Evolutionary conservation across 1,140 invertebrate genomes (phyloP).

Genomic region (Achroia grisella): DNA sequence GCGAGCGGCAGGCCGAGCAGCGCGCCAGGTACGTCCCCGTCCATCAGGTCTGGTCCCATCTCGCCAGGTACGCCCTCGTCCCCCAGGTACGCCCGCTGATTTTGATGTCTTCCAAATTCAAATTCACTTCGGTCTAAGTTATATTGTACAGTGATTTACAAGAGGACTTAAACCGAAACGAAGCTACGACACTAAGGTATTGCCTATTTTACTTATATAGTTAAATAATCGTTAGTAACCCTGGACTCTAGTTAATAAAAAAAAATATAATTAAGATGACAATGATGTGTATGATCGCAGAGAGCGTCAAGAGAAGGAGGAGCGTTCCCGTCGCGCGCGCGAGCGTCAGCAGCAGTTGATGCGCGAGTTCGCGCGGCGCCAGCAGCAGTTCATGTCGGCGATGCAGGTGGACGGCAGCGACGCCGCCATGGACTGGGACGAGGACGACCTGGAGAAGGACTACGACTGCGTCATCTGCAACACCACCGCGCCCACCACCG

Average conservation of each 20-base stretch:
- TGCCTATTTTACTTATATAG: too few relatives aligned
- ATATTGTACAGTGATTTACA: too few relatives aligned
- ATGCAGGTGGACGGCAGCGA: conserved; percentile 76
- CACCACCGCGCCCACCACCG: conserved; percentile 88
- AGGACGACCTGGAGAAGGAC: conserved; percentile 80
- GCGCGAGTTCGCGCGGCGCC: conserved; percentile 92
- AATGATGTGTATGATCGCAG: conserved; percentile 27
- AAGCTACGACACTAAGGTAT: too few relatives aligned
- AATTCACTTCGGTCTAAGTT: too few relatives aligned
- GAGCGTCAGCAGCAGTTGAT: conserved; percentile 94
- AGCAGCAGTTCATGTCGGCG: conserved; percentile 92
- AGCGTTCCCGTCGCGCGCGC: conserved; percentile 86
- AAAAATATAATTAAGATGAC: too few relatives aligned
- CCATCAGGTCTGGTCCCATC: too few relatives aligned
- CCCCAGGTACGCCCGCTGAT: too few relatives aligned
- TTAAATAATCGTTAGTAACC: too few relatives aligned
- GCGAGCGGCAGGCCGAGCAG: conserved; percentile 84
- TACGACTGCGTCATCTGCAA: conserved; percentile 98
- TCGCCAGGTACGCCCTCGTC: too few relatives aligned
- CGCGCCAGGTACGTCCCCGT: conserved; percentile 73
- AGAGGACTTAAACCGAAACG: too few relatives aligned
- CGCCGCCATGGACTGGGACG: conserved; percentile 81
- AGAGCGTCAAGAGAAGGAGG: conserved; percentile 85
- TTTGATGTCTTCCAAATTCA: too few relatives aligned
- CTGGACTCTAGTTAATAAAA: too few relatives aligned